phyloP scores from a whole-genome alignment of 1,140 invertebrate species.

The Ceratosolen solmsi region DNA sequence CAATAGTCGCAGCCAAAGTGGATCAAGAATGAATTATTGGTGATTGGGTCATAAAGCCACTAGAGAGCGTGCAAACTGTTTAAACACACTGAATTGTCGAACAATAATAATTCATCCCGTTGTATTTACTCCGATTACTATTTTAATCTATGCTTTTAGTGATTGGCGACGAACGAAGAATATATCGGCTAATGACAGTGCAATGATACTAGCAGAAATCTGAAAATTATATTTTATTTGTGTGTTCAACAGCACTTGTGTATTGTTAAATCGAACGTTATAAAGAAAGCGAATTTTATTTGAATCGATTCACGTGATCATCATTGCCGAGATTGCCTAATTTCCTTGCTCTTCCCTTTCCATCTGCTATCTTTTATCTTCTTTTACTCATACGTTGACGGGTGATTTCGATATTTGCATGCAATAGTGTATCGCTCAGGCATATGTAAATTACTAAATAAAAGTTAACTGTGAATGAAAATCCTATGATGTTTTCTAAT shows the following conservation, averaged over 20 bases:
- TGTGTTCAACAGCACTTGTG: background rate
- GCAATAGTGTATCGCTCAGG: too few species aligned
- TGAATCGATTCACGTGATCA: too few species aligned
- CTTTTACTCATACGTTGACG: too few species aligned
- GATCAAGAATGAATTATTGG: background rate
- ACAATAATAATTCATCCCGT: background rate
- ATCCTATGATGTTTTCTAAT: slow-evolving; percentile 16
- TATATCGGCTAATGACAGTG: too few species aligned
- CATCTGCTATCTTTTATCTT: too few species aligned
- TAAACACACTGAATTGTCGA: background rate
- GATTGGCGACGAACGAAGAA: background rate
- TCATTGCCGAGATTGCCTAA: background rate
- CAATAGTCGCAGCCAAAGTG: background rate
- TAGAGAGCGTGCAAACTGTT: background rate
- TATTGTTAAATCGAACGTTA: too few species aligned
- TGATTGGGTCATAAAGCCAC: background rate
- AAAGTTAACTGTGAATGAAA: too few species aligned
- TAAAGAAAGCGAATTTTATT: too few species aligned
- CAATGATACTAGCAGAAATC: too few species aligned
- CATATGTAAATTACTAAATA: slow-evolving; percentile 3
- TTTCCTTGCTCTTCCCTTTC: background rate
- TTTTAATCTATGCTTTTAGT: background rate
- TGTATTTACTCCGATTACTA: background rate
- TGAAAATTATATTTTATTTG: background rate
- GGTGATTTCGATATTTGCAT: too few species aligned